These are phyloP conservation scores for Eulemur rubriventer DNA, from an alignment of 2,797 vertebrate species.

Conservation along the genomic window DNA sequence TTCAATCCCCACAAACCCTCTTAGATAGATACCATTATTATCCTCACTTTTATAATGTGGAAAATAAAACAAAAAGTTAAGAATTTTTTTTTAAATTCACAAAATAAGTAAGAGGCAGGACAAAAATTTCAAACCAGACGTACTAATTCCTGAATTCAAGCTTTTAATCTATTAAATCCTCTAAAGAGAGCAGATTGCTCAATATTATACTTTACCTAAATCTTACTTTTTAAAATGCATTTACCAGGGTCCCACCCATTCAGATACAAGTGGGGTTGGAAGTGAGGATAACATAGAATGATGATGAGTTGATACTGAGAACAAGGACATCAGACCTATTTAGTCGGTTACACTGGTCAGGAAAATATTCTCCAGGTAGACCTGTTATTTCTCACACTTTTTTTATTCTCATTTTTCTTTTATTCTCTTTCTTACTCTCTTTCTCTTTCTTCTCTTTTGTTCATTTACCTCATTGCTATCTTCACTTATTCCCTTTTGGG, in stretches of 20 bases:
- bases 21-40: neutral
- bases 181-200: neutral
- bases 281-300: neutral
- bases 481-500: neutral
- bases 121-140: neutral
- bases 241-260: neutral
- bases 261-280: neutral
- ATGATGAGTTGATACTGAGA: neutral
- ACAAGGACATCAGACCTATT: neutral
- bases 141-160: neutral
- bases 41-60: neutral
- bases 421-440: neutral
- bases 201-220: neutral
- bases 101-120: neutral
- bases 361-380: neutral
- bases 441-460: neutral
- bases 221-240: neutral
- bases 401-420: neutral
- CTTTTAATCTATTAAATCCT: neutral
- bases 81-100: neutral
- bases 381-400: neutral
- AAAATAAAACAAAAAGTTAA: neutral
- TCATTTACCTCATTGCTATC: conserved; percentile 24
- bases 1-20: neutral
- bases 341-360: neutral